phyloP scores from a whole-genome alignment of 2,797 vertebrate species.

The Xiphorhynchus erythropygius region DNA sequence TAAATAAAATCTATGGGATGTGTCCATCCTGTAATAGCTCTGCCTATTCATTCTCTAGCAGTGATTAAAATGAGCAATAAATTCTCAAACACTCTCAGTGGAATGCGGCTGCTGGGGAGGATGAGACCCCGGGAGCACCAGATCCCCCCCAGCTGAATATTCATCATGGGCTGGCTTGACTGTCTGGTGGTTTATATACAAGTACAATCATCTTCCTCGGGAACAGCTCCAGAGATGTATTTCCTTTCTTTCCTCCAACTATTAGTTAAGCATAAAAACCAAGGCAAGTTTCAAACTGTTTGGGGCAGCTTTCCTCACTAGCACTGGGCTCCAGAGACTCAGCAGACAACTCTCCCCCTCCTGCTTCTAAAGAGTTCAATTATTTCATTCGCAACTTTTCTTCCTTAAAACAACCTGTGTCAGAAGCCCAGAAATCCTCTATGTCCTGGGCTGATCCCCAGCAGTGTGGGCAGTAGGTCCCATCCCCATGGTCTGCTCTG shows the following conservation, averaged over 20 bases:
- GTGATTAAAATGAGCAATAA: conserved; percentile 82
- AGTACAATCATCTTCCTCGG: background rate
- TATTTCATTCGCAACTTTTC: background rate
- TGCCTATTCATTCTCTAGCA: conserved; percentile 77
- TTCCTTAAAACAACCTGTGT: background rate
- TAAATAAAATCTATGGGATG: conserved; percentile 76
- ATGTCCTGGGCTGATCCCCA: background rate
- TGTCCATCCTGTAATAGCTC: conserved; percentile 58
- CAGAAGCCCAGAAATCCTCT: background rate
- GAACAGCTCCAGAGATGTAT: conserved; percentile 44
- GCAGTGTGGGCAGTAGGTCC: background rate
- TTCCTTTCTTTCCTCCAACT: conserved; percentile 27
- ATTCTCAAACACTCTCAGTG: conserved; percentile 74
- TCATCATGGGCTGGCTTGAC: conserved; percentile 67
- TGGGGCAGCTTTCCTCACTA: background rate
- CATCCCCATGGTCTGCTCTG: background rate
- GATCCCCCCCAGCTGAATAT: conserved; percentile 73
- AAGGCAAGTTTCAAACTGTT: background rate
- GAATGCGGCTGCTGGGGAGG: conserved; percentile 56
- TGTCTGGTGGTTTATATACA: conserved; percentile 66
- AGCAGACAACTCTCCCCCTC: background rate
- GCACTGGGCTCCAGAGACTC: background rate
- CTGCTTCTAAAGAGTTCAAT: background rate
- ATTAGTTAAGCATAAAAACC: conserved; percentile 52
- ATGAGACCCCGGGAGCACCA: conserved; percentile 33